Evolutionary conservation across 2,113 vertebrate genomes (phyloP), one percentile per base, ranked within the genome.

Genomic region (Murina feae): DNA sequence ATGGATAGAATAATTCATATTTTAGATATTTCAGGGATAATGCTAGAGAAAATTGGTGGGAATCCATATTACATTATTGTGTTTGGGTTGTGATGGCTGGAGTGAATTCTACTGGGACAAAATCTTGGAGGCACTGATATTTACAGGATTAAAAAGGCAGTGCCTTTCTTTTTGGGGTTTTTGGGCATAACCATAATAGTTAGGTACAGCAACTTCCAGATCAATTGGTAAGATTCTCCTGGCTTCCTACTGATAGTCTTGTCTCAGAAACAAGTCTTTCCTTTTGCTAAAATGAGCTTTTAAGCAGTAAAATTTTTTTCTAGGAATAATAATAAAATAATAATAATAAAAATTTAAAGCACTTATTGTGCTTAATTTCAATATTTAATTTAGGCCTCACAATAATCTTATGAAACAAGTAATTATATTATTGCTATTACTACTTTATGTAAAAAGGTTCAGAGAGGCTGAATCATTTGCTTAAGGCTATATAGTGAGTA

Each of bases 301-400:
- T 79, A 90, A 84, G 81, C 5, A 75, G 25, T 85, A 4, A 32
- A 49, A 11, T 10, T 55, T 18, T 68, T 90, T 32, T 96, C 58
- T 55, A 84, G 39, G 79, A 94, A 94, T 9, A 47, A 47, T 30
- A 78, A 53, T 14, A 35, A 79, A 58, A 51, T 55, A 53, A 51
- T 60, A 71, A 14, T n/a, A 60, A 53, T 92, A 76, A 76, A 49
- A 93, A 25, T 94, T 92, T 58, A 9, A 44, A 81, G 14, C 65
- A 66, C 12, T 72, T 66, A 28, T 81, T 92, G 8, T 76, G 49
- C 9, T 91, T 94, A 89, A 68, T 76, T 42, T 82, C 23, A 28
- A 42, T 85, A 92, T 86, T 95, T 93, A 20, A 75, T 75, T 93
- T 94, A 86, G 81, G 30, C 18, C 35, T 85, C 39, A 72, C 37